Evolutionary conservation across 2,888 invertebrate species (phyloP), one percentile per base, ranked within the genome.

Genomic region (Protonemura montana): DNA sequence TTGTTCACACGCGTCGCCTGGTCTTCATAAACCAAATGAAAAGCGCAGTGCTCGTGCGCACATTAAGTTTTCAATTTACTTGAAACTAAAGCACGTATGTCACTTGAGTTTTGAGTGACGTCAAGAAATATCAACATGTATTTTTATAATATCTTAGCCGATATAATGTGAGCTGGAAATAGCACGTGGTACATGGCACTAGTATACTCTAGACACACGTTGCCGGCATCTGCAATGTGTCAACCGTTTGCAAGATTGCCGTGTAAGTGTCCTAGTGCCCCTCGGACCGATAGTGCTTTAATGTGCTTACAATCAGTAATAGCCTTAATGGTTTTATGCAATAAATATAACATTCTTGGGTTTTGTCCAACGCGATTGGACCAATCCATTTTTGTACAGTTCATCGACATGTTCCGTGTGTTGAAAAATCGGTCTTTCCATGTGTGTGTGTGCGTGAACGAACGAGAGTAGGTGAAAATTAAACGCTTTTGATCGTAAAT

Each of bases 221-320:
- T 16, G n/a, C 26, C 28, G n/a, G 29, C 85, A 82, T 87, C 85
- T 87, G 87, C 76, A 85, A 27, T 82, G 28, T 87, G 85, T 85
- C 87, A 87, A 83, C 86, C 59, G 2, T 25, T 76, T 21, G 59
- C 59, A 59, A 59, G 21, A 21, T 21, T 59, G 59, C 27, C 29
- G 59, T 35, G n/a, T 76, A 21, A 77, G 42, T 84, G 84, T 59
- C 84, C 76, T 28, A 21, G 30, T 29, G 27, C 76, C 21, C 59
- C 0, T 26, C 27, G 16, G 1, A 13, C 26, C 59, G 84, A 59
- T 84, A 84, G 6, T 26, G 76, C 27, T 84, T 84, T 84, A 83
- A 81, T 81, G 81, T 81, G 81, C 81, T 81, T 81, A 81, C 81
- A 81, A 84, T 84, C 84, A 84, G 84, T 59, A 59, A 59, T 27